These are phyloP conservation scores for Operophtera brumata DNA, from an alignment of 2,888 invertebrate species.

Conservation along the genomic window DNA sequence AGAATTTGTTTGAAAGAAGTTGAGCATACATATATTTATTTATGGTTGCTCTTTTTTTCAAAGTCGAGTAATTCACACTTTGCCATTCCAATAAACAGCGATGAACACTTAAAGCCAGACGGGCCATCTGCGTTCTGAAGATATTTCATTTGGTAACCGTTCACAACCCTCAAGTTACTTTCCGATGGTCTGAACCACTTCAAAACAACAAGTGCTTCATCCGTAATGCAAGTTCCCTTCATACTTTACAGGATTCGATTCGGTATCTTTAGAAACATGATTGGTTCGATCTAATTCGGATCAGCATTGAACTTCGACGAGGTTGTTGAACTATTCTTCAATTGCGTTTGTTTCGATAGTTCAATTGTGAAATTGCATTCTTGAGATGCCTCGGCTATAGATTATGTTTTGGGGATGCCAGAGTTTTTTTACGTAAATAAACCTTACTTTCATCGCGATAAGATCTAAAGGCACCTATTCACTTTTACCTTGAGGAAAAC, in stretches of 20 bases:
- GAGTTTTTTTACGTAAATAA: no score
- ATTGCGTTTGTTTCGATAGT: constrained; percentile 16
- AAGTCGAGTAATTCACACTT: neutral
- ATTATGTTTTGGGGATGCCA: neutral
- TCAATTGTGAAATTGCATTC: neutral
- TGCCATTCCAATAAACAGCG: neutral
- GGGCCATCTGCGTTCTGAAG: neutral
- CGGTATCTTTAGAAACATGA: constrained; percentile 23
- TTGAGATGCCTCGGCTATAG: no score
- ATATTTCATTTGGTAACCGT: neutral
- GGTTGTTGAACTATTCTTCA: constrained; percentile 22
- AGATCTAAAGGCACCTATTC: no score
- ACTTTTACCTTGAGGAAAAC: no score
- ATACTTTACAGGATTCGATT: constrained; percentile 3
- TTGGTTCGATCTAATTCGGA: constrained; percentile 25
- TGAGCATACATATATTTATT: no score
- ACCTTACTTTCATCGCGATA: no score
- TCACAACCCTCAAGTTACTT: neutral
- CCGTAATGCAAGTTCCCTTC: neutral
- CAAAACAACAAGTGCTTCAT: neutral
- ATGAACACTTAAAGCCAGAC: constrained; percentile 11
- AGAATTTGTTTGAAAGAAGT: no score
- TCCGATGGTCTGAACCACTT: constrained; percentile 5
- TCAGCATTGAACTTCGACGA: constrained; percentile 25
- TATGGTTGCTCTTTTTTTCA: no score